phyloP scores from a whole-genome alignment of 2,113 vertebrate species.

The Cynopterus brachyotis region DNA sequence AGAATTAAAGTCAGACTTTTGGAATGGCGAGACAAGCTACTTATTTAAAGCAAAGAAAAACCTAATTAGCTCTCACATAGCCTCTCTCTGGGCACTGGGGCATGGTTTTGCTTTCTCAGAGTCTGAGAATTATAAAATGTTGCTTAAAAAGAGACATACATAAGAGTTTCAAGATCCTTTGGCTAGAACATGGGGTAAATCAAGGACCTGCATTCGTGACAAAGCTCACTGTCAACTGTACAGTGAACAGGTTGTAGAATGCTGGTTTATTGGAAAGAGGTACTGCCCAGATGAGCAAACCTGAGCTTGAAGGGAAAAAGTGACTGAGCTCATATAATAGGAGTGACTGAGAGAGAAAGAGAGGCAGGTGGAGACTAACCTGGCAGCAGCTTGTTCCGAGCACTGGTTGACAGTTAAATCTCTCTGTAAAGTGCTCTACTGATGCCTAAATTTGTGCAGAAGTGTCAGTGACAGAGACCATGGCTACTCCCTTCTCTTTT shows the following conservation, averaged over 20 bases:
- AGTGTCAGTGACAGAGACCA: background rate
- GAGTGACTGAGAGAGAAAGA: background rate
- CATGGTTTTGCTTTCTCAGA: background rate
- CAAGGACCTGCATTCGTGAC: background rate
- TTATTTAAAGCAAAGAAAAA: slow-evolving; percentile 10
- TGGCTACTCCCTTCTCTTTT: background rate
- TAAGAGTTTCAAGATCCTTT: background rate
- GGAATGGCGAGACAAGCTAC: background rate
- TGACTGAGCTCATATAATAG: background rate
- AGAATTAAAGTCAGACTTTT: background rate
- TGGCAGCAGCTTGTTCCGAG: background rate
- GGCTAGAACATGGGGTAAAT: background rate
- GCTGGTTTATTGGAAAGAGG: background rate
- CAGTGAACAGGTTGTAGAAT: background rate
- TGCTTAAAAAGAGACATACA: background rate
- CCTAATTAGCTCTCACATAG: background rate
- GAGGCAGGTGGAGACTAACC: background rate
- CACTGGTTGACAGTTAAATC: background rate
- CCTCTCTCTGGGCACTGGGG: background rate
- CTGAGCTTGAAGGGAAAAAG: background rate
- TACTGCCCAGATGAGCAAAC: background rate
- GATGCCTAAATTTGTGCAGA: background rate
- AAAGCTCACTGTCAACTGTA: background rate
- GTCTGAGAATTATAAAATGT: background rate
- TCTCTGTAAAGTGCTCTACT: background rate